Evolutionary conservation across 1,140 invertebrate species (phyloP).

Genomic region (Zaprionus capensis): DNA sequence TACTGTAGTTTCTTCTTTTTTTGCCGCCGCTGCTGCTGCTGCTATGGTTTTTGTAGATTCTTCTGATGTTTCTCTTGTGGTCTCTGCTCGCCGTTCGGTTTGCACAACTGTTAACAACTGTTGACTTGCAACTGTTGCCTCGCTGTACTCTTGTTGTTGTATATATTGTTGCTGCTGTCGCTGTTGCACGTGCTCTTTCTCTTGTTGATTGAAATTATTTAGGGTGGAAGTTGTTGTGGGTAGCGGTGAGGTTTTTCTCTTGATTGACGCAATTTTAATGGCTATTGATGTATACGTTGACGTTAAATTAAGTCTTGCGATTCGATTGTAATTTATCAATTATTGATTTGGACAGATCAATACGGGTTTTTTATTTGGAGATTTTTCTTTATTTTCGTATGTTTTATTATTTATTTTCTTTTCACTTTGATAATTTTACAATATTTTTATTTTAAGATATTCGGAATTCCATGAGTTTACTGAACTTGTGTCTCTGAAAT

Average conservation of each 20-base stretch:
- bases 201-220: conserved; percentile 63
- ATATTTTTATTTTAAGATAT: background rate
- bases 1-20: conserved; percentile 11
- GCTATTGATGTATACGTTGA: conserved; percentile 63
- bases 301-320: conserved; percentile 49
- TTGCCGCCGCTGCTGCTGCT: conserved; percentile 28
- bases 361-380: background rate
- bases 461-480: background rate
- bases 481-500: background rate
- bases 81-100: conserved; percentile 30
- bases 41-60: conserved; percentile 30
- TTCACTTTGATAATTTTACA: background rate
- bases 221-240: conserved; percentile 67
- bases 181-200: conserved; percentile 43
- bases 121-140: conserved; percentile 25
- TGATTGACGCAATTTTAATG: conserved; percentile 83
- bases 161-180: conserved; percentile 38
- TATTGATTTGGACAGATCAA: background rate
- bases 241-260: conserved; percentile 78
- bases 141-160: conserved; percentile 18
- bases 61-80: conserved; percentile 28
- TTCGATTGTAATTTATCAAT: background rate
- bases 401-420: background rate
- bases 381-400: background rate
- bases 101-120: conserved; percentile 36